Evolutionary conservation across 2,797 vertebrate genomes (phyloP), one percentile per base, ranked within the genome.

Genomic region (Enteromius paludinosus): DNA sequence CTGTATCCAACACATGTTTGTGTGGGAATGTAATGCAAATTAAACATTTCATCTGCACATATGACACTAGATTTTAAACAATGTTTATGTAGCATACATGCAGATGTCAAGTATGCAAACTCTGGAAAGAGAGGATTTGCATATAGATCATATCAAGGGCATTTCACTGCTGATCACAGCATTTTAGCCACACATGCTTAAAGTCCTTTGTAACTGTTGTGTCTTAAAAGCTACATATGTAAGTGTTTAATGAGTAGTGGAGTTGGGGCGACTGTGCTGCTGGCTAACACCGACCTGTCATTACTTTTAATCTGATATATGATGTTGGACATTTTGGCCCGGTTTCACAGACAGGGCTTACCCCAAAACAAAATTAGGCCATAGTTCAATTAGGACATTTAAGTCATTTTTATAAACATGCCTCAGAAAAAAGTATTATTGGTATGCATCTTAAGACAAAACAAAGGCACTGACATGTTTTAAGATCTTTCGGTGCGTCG

Each of bases 161-260:
- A 79, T 79, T 79, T 62, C 59, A 62, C 59, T 35, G 59, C 75
- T 77, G 59, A 47, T 45, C 61, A 38, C 64, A 56, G 64, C 64
- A 56, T 5, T 66, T 62, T 35, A 45, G 25, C 45, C 76, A 78
- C 28, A 10, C 18, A 28, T 41, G 47, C 5, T 68, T 54, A 20
- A 47, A 68, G 35, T 69, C 17, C 35, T 41, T 79, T 9, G 15
- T 43, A n/a, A 59, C 41, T 28, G 9, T 1, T 61, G n/a, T 52
- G 33, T 30, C n/a, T 3, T 73, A 62, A 73, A 62, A 52, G 28
- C 17, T n/a, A 43, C 17, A 54, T 15, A 14, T 79, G 15, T 23
- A 1, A 18, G 28, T 45, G 56, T 62, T 38, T 73, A 33, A 25
- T 33, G 10, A 0, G 59, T 18, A 28, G 30, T 23, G 12, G 15